Percentiles rank a stretch among this genome's conserved stretches.
Conservation (phyloP, 1,140 invertebrate genomes). For the Heliconius hewitsoni region DNA sequence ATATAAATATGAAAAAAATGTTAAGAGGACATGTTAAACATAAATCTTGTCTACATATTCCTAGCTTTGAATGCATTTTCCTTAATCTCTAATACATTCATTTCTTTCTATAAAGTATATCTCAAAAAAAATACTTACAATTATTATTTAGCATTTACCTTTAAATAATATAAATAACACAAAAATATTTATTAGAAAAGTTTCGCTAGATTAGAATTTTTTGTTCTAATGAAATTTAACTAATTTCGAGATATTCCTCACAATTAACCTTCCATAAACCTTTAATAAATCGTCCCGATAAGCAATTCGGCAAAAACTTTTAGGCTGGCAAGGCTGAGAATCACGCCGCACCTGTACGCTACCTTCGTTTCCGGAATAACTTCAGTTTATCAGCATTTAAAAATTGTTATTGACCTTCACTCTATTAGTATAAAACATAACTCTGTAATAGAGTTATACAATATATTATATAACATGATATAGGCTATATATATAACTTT, state of each 20-base stretch:
- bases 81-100: no score
- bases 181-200: neutral
- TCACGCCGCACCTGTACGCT: slow-evolving; percentile 33
- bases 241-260: neutral
- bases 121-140: no score
- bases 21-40: no score
- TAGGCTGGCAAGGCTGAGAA: slow-evolving; percentile 31
- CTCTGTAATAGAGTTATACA: no score
- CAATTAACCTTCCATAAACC: slow-evolving; percentile 22
- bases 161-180: neutral
- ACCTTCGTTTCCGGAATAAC: slow-evolving; percentile 26
- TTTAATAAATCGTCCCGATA: slow-evolving; percentile 31
- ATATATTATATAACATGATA: no score
- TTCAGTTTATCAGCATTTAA: slow-evolving; percentile 29
- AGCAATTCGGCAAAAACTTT: slow-evolving; percentile 35
- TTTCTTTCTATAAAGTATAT: no score
- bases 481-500: no score
- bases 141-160: no score
- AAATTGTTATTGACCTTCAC: slow-evolving; percentile 18
- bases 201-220: neutral
- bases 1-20: no score
- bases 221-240: neutral
- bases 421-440: neutral
- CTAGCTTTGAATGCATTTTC: no score
- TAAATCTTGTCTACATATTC: no score